Evolutionary conservation across 2,113 vertebrate genomes (phyloP).

Genomic region (Synodontis membranacea): DNA sequence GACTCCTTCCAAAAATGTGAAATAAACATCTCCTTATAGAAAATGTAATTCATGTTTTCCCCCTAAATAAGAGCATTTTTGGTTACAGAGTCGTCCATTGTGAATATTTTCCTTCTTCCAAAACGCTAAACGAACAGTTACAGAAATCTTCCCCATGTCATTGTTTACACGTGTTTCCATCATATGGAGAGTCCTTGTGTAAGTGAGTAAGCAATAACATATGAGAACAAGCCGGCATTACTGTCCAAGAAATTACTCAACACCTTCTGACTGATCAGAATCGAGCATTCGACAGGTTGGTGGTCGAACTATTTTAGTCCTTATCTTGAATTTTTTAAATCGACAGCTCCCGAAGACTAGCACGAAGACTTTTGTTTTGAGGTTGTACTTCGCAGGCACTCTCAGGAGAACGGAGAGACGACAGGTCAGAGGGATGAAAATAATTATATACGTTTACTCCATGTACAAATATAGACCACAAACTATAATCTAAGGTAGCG

Average conservation of each 20-base stretch:
- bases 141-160: not conserved
- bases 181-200: not conserved
- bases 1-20: not conserved
- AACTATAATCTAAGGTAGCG: constrained; percentile 33
- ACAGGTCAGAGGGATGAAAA: constrained; percentile 20
- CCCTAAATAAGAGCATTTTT: no score
- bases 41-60: no score
- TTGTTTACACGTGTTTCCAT: not conserved
- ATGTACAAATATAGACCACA: constrained; percentile 24
- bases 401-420: not conserved
- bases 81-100: no score
- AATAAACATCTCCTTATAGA: not conserved
- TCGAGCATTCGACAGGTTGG: not conserved
- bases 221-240: not conserved
- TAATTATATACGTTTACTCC: not conserved
- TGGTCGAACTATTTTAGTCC: not conserved
- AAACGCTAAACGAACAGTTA: not conserved
- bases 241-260: not conserved
- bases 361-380: not conserved
- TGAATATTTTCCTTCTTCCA: not conserved
- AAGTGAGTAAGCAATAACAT: not conserved
- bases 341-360: not conserved
- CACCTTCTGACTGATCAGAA: not conserved
- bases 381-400: not conserved
- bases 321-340: not conserved